Evolutionary conservation across 2,113 vertebrate species (phyloP).

Genomic region (Meriones unguiculatus): DNA sequence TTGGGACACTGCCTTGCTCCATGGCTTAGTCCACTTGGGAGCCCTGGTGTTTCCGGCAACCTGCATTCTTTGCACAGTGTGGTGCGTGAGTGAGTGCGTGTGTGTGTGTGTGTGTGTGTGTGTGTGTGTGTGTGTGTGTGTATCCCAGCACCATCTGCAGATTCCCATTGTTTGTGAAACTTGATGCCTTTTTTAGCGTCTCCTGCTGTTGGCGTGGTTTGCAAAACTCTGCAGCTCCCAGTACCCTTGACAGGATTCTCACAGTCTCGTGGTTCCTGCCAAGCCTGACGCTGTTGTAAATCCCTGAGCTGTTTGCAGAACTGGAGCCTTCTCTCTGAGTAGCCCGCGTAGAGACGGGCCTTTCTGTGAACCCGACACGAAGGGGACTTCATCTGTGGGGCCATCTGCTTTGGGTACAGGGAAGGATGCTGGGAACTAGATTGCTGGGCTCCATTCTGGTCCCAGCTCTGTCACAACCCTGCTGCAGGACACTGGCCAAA

Average conservation of each 20-base stretch:
- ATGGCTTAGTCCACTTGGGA: background rate
- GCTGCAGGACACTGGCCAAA: background rate
- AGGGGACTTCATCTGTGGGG: conserved; percentile 9
- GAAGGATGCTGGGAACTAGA: background rate
- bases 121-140: background rate
- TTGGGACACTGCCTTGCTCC: background rate
- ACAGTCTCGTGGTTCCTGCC: background rate
- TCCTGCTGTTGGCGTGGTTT: background rate
- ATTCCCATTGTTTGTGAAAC: conserved; percentile 54
- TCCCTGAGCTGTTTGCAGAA: background rate
- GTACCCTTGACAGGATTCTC: background rate
- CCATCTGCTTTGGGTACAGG: background rate
- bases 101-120: background rate
- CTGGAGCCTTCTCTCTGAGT: background rate
- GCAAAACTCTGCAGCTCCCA: background rate
- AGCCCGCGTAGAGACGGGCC: background rate
- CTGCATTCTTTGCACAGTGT: background rate
- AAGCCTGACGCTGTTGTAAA: background rate
- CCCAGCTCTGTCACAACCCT: background rate
- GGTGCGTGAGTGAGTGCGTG: background rate
- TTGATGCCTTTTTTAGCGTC: conserved; percentile 45
- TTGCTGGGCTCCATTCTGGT: background rate
- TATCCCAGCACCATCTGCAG: conserved; percentile 38
- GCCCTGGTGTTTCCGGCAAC: background rate
- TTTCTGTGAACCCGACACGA: conserved; percentile 40